Evolutionary conservation across 1,140 invertebrate species (phyloP), one percentile per base, ranked within the genome.

Genomic region (Ceratina calcarata): DNA sequence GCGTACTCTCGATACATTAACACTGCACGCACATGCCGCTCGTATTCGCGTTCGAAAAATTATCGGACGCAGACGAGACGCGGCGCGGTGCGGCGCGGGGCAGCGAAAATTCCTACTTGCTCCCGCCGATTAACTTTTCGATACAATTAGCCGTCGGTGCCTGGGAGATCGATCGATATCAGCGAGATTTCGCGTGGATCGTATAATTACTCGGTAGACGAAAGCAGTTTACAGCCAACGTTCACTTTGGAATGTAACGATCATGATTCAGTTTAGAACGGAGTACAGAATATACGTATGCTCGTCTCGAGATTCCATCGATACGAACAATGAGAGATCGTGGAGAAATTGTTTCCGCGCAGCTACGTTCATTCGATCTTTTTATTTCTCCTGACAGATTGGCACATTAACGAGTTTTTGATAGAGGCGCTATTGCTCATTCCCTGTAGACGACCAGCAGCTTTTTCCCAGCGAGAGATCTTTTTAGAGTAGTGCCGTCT

Each of bases 41-140:
- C 64, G 72, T 82, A 70, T 58, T 27, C 73, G 85, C 32, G 70
- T 86, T 80, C 37, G 73, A 83, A 86, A 83, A 86, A 83, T 86
- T 83, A 76, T 70, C 67, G 58, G 78, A 53, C 72, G 45, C 27
- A 32, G 27, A 32, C 27, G 2, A 32, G 27, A 4, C 27, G 27
- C 27, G 27, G n/a, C n/a, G 32, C 32, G 2, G 6, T 6, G 37
- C 3, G 37, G 37, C 37, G 37, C 37, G 37, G 58, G 78, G 74
- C 78, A 69, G 49, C 81, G 69, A 78, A 82, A 86, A 81, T 79
- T 77, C 64, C 72, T 78, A 77, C 74, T 74, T 77, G 72, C 67
- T 61, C 51, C 57, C 51, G 45, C 27, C 75, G 74, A 83, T 84
- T 85, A 37, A 51, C 78, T 81, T 87, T 85, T 80, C 60, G 20